Percentiles rank a stretch among this genome's conserved stretches.
These are phyloP conservation scores for Porites australiensis DNA, from an alignment of 64 coral and sea anemone species.

Conservation along the genomic window DNA sequence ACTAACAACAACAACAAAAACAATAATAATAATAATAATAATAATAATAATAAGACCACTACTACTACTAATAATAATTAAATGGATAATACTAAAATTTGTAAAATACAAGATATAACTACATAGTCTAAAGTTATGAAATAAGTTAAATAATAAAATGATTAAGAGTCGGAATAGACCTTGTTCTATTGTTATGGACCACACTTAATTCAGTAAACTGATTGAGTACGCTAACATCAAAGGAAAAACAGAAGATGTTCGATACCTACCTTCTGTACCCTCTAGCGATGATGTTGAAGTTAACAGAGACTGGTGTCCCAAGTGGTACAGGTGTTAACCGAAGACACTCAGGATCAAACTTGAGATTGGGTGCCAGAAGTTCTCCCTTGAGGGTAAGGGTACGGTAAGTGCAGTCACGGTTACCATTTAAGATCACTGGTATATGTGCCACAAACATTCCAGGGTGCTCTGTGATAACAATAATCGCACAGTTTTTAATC, in stretches of 20 bases:
- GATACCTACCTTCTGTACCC: constrained; percentile 89
- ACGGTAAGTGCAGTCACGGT: constrained; percentile 82
- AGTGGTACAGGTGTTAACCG: constrained; percentile 82
- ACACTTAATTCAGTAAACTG: no score
- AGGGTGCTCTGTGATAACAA: constrained; percentile 52
- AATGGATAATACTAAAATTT: no score
- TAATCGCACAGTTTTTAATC: background rate
- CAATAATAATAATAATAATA: no score
- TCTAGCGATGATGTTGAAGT: constrained; percentile 91
- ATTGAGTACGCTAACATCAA: no score
- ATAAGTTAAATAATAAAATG: no score
- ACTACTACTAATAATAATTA: no score
- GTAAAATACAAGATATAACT: no score
- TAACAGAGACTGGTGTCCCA: constrained; percentile 67
- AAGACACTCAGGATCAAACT: constrained; percentile 86
- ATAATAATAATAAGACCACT: no score
- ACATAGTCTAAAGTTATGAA: no score
- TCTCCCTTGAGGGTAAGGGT: constrained; percentile 81
- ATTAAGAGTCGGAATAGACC: no score
- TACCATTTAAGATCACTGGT: constrained; percentile 89
- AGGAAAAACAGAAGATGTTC: background rate
- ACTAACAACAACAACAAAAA: no score
- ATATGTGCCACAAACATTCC: constrained; percentile 86
- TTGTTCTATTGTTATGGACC: no score
- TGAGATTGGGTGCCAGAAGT: constrained; percentile 66